Percentiles rank a stretch among this genome's conserved stretches.
Evolutionary conservation across 2,888 invertebrate genomes (phyloP).

Genomic region (Flexamia atlantica): DNA sequence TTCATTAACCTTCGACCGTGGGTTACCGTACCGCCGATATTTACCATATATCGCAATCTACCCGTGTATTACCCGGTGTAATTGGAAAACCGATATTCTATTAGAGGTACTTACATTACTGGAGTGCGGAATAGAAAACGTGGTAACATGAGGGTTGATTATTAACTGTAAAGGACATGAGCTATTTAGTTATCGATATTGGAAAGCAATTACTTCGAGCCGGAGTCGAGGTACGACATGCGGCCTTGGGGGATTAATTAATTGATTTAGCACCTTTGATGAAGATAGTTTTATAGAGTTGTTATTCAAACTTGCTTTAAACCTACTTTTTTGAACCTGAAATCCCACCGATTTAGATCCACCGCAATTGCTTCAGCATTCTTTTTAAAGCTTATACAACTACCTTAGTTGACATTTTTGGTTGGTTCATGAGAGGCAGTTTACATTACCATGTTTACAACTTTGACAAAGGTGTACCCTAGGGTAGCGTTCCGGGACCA

Average conservation of each 20-base stretch:
- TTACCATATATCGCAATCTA: constrained; percentile 13
- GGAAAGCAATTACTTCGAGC: constrained; percentile 28
- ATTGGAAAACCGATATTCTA: constrained; percentile 58
- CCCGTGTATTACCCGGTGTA: constrained; percentile 15
- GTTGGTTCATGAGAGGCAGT: too few relatives aligned
- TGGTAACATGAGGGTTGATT: constrained; percentile 42
- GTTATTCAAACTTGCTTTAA: neutral
- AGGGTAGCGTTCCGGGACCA: neutral
- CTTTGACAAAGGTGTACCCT: neutral
- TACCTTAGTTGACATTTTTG: too few relatives aligned
- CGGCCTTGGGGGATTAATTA: neutral
- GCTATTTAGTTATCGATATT: constrained; percentile 34
- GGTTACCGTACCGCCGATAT: constrained; percentile 17
- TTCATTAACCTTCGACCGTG: constrained; percentile 41
- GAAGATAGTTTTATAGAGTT: neutral
- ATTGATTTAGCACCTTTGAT: neutral
- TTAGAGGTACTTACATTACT: constrained; percentile 47
- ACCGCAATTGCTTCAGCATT: too few relatives aligned
- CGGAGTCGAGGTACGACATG: neutral
- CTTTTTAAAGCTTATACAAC: too few relatives aligned
- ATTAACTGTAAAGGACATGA: constrained; percentile 25
- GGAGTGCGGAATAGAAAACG: constrained; percentile 50
- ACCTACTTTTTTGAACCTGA: too few relatives aligned
- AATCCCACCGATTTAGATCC: too few relatives aligned
- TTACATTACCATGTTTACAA: too few relatives aligned